phyloP scores from a whole-genome alignment of 64 coral and sea anemone genomes.

The Dendrophyllia cribrosa region DNA sequence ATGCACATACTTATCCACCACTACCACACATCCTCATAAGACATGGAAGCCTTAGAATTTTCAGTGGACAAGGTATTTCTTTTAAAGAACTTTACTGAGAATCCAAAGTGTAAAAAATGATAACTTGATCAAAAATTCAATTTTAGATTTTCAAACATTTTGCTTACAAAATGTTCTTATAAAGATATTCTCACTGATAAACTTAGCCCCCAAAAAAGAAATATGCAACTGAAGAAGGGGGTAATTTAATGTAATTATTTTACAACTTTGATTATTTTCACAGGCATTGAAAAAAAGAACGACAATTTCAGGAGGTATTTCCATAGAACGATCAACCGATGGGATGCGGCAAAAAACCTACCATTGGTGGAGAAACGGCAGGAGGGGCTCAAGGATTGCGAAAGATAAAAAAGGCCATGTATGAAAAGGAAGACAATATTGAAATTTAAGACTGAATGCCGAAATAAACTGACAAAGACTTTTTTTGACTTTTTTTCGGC shows the following conservation, averaged over 20 bases:
- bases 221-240: neutral
- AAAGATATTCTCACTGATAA: neutral
- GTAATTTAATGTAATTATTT: neutral
- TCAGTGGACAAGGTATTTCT: constrained; percentile 52
- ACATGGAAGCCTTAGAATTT: constrained; percentile 26
- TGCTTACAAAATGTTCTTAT: too few species aligned
- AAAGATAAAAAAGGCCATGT: constrained; percentile 4
- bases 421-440: too few species aligned
- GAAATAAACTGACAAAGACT: too few species aligned
- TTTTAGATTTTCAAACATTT: neutral
- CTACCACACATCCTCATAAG: constrained; percentile 22
- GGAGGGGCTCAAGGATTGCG: constrained; percentile 2
- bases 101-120: neutral
- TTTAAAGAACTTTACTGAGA: neutral
- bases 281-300: constrained; percentile 54
- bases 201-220: neutral
- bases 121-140: neutral
- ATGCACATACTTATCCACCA: constrained; percentile 54
- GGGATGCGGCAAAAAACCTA: constrained; percentile 38
- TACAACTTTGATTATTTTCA: constrained; percentile 5
- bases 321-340: constrained; percentile 45
- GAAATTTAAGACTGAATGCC: too few species aligned
- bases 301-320: constrained; percentile 44
- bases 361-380: constrained; percentile 46
- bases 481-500: too few species aligned